Conservation (phyloP, 2,888 invertebrate genomes). For the Pterobdella sp. region DNA sequence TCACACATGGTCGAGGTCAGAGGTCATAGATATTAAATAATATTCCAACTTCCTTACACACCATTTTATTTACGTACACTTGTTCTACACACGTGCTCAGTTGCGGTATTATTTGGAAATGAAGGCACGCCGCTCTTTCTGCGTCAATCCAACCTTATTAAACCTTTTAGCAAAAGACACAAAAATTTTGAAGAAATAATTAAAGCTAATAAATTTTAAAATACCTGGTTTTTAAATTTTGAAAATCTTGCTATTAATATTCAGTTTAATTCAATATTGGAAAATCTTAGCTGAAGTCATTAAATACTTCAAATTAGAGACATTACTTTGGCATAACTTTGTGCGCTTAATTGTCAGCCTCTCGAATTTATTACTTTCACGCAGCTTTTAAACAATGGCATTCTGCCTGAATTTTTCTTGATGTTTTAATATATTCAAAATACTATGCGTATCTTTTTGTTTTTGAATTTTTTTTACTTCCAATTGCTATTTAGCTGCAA, state of each 20-base stretch:
- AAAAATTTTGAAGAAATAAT: too few species aligned
- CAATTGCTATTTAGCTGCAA: neutral
- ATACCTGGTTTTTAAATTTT: neutral
- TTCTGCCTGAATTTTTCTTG: neutral
- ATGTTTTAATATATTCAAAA: neutral
- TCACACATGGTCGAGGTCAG: neutral
- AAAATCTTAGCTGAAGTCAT: neutral
- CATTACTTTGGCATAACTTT: conserved; percentile 7
- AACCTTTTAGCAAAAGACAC: too few species aligned
- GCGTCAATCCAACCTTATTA: too few species aligned
- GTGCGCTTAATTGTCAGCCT: conserved; percentile 11
- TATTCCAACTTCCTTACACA: neutral
- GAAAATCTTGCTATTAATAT: neutral
- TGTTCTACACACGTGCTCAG: neutral
- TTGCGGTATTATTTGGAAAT: neutral
- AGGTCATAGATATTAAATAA: conserved; percentile 6
- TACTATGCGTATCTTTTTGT: neutral
- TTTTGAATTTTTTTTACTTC: too few species aligned
- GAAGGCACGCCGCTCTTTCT: too few species aligned
- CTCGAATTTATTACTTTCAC: neutral
- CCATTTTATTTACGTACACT: neutral
- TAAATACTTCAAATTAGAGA: conserved; percentile 2
- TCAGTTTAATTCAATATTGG: neutral
- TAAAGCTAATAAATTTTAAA: conserved; percentile 1
- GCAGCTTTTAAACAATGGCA: neutral